Conservation (phyloP, 2,113 vertebrate genomes). For the Craseonycteris thonglongyai region DNA sequence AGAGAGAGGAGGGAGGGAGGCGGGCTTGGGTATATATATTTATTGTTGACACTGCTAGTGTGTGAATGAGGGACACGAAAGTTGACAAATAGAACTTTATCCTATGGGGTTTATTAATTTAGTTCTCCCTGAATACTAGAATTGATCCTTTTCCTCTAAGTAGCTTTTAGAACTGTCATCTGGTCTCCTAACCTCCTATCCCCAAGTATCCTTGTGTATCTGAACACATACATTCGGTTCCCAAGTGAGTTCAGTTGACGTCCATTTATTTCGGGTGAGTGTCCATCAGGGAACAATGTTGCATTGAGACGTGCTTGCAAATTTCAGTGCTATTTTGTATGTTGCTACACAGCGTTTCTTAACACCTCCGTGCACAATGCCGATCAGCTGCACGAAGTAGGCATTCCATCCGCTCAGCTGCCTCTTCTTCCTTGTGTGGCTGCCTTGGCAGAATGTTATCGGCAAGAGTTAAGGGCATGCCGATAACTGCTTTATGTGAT, state of each 20-base stretch:
- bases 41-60: background rate
- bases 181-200: background rate
- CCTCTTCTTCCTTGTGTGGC: background rate
- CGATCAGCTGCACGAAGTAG: background rate
- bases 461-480: background rate
- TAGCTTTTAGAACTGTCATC: background rate
- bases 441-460: background rate
- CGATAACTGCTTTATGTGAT: background rate
- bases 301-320: background rate
- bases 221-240: background rate
- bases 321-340: background rate
- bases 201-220: background rate
- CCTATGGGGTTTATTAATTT: background rate
- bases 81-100: background rate
- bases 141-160: background rate
- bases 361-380: background rate
- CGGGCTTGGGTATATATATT: background rate
- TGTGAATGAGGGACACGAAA: background rate
- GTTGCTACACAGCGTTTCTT: background rate
- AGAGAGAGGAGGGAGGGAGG: background rate
- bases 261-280: background rate
- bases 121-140: background rate
- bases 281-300: background rate
- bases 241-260: background rate
- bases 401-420: background rate